Evolutionary conservation across 2,888 invertebrate genomes (phyloP).

Genomic region (Netelia fuscicornis): DNA sequence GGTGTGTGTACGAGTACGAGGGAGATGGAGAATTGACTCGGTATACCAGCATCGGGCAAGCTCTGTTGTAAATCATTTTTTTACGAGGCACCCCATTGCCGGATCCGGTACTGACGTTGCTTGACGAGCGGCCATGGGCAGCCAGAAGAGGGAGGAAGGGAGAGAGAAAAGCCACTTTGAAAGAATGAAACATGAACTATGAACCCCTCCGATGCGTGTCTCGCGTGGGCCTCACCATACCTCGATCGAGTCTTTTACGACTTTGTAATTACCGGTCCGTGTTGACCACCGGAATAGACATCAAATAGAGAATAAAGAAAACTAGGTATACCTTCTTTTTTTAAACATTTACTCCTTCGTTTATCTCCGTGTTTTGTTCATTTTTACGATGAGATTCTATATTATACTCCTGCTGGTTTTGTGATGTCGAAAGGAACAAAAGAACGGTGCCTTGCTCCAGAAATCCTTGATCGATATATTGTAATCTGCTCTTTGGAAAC

Average conservation of each 20-base stretch:
- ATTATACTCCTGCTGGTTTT: background rate
- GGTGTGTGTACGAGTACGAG: constrained; percentile 34
- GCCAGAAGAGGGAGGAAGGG: constrained; percentile 49
- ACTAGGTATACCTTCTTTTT: background rate
- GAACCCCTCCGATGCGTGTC: constrained; percentile 70
- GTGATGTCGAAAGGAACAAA: background rate
- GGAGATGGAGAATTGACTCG: constrained; percentile 69
- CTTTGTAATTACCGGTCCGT: constrained; percentile 76
- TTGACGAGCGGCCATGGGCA: constrained; percentile 42
- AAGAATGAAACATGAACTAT: constrained; percentile 76
- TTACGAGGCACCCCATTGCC: constrained; percentile 80
- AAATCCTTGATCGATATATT: background rate
- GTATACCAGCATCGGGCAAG: constrained; percentile 67
- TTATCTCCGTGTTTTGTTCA: background rate
- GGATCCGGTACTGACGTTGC: constrained; percentile 68
- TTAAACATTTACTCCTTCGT: background rate
- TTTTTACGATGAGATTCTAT: background rate
- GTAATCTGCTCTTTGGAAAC: background rate
- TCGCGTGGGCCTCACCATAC: constrained; percentile 62
- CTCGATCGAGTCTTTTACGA: constrained; percentile 78
- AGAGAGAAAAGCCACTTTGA: constrained; percentile 66
- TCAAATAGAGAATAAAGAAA: constrained; percentile 20
- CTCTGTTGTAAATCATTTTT: constrained; percentile 80
- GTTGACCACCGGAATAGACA: constrained; percentile 41
- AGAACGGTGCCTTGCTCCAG: background rate